Percentiles rank a stretch among this genome's conserved stretches.
These are phyloP conservation scores for Pseudoatta argentina DNA, from an alignment of 1,140 invertebrate species.

Conservation along the genomic window DNA sequence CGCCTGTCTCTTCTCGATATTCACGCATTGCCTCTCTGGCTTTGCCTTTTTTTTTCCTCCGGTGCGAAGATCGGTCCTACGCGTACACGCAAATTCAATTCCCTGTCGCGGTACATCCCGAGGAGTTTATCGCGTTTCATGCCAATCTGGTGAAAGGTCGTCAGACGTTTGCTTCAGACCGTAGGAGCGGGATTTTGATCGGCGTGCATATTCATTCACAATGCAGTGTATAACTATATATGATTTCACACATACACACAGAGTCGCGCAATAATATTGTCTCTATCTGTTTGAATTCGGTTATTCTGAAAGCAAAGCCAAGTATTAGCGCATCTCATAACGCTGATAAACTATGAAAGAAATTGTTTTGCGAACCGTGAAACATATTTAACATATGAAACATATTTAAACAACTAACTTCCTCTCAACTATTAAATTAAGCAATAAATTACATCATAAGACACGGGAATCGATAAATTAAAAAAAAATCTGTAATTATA, in stretches of 20 bases:
- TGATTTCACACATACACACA: too few relatives aligned
- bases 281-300: slow-evolving; percentile 19
- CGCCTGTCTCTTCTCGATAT: slow-evolving; percentile 65
- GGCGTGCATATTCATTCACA: slow-evolving; percentile 30
- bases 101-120: slow-evolving; percentile 71
- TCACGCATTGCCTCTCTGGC: slow-evolving; percentile 46
- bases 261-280: slow-evolving; percentile 52
- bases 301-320: slow-evolving; percentile 21
- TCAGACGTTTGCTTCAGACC: slow-evolving; percentile 9
- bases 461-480: background rate
- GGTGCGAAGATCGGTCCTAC: slow-evolving; percentile 54
- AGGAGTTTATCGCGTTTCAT: slow-evolving; percentile 82
- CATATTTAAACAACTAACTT: background rate
- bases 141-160: slow-evolving; percentile 79
- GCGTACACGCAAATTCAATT: slow-evolving; percentile 83
- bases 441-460: background rate
- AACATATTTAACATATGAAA: too few relatives aligned
- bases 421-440: background rate
- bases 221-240: slow-evolving; percentile 8
- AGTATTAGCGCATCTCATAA: background rate
- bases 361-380: background rate
- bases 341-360: background rate
- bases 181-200: slow-evolving; percentile 18
- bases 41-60: background rate
- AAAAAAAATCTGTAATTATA: background rate